Evolutionary conservation across 2,797 vertebrate species (phyloP).

Genomic region (Gobio occitaniae): DNA sequence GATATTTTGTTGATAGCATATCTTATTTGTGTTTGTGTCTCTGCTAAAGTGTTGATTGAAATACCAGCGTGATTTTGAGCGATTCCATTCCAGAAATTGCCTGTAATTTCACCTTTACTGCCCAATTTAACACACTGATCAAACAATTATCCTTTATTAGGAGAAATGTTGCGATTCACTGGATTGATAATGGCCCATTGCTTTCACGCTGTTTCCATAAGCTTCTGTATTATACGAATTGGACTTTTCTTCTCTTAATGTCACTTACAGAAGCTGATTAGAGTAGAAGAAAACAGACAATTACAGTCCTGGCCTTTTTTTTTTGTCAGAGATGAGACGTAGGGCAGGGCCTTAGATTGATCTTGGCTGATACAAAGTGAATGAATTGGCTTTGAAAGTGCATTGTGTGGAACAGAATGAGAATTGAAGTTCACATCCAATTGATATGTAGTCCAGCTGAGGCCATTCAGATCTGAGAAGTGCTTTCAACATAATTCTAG

Average conservation of each 20-base stretch:
- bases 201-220: slow-evolving; percentile 36
- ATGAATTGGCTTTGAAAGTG: slow-evolving; percentile 28
- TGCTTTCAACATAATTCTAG: slow-evolving; percentile 47
- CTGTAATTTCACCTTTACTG: slow-evolving; percentile 63
- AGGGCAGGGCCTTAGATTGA: slow-evolving; percentile 50
- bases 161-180: slow-evolving; percentile 48
- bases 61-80: slow-evolving; percentile 30
- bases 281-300: slow-evolving; percentile 43
- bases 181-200: slow-evolving; percentile 28
- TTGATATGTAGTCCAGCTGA: slow-evolving; percentile 39
- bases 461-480: slow-evolving; percentile 45
- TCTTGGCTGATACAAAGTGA: slow-evolving; percentile 22
- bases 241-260: slow-evolving; percentile 48
- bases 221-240: slow-evolving; percentile 13
- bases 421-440: slow-evolving; percentile 44
- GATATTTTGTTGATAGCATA: background rate
- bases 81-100: slow-evolving; percentile 60
- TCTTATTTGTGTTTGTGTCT: background rate
- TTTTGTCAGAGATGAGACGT: slow-evolving; percentile 26
- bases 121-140: slow-evolving; percentile 66
- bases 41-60: slow-evolving; percentile 21
- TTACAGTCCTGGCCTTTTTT: slow-evolving; percentile 30
- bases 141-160: slow-evolving; percentile 65
- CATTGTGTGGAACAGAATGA: slow-evolving; percentile 31
- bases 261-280: slow-evolving; percentile 53